phyloP scores from a whole-genome alignment of 2,888 invertebrate genomes.

The Biston betularia region DNA sequence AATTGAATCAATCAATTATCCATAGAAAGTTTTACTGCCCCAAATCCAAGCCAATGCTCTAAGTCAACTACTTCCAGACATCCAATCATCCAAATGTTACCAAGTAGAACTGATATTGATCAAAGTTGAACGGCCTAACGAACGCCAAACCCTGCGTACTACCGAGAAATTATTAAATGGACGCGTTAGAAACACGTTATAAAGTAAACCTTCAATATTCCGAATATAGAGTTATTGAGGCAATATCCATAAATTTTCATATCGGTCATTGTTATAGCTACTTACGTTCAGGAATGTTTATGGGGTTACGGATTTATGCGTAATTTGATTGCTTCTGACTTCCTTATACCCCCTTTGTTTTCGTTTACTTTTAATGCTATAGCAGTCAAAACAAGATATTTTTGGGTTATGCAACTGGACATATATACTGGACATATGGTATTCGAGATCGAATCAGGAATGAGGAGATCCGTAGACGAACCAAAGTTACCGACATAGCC shows the following conservation, averaged over 20 bases:
- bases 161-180: constrained; percentile 20
- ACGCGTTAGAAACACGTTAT: constrained; percentile 15
- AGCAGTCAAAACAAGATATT: not conserved
- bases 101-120: constrained; percentile 18
- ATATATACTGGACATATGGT: too few relatives aligned
- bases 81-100: constrained; percentile 16
- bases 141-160: constrained; percentile 18
- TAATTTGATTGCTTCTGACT: not conserved
- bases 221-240: constrained; percentile 3
- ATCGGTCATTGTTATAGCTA: constrained; percentile 13
- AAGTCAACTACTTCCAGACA: not conserved
- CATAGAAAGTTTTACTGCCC: not conserved
- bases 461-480: too few relatives aligned
- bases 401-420: not conserved
- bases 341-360: not conserved
- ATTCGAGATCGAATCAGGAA: too few relatives aligned
- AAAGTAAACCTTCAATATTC: constrained; percentile 23
- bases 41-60: constrained; percentile 7
- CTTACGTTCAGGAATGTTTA: constrained; percentile 21
- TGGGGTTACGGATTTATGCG: constrained; percentile 4
- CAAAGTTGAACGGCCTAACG: constrained; percentile 25
- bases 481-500: too few relatives aligned
- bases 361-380: not conserved
- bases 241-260: constrained; percentile 25
- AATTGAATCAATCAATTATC: not conserved